These are phyloP conservation scores for Callocephalon fimbriatum DNA, from an alignment of 2,113 vertebrate species.

Conservation along the genomic window DNA sequence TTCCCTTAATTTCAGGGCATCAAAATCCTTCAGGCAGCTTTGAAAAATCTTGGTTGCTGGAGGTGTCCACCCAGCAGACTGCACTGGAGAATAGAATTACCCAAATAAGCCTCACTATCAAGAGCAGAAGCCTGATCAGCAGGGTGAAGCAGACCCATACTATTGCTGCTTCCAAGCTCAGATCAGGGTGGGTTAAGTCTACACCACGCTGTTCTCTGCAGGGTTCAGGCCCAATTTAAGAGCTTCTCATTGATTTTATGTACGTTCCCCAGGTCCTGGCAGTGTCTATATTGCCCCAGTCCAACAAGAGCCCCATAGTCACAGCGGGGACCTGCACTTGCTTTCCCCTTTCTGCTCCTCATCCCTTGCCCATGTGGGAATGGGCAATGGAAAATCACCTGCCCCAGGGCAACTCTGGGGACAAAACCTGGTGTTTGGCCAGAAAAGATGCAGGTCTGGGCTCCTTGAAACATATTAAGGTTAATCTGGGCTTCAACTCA, in stretches of 20 bases:
- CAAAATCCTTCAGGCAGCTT: conserved; percentile 27
- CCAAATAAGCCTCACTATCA: background rate
- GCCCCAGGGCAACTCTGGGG: background rate
- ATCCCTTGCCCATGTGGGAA: background rate
- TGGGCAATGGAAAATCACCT: background rate
- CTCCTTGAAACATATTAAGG: background rate
- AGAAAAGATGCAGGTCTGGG: background rate
- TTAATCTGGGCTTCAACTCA: background rate
- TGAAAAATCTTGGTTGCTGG: background rate
- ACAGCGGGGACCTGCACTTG: rapidly evolving
- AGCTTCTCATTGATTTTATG: conserved; percentile 54
- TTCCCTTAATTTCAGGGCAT: background rate
- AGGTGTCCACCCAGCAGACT: background rate
- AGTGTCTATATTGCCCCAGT: background rate
- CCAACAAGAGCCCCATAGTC: background rate
- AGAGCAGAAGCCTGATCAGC: background rate
- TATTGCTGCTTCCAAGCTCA: background rate
- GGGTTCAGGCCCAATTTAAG: conserved; percentile 44
- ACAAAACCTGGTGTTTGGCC: background rate
- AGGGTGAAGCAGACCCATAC: background rate
- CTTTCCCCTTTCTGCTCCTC: background rate
- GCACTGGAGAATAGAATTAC: background rate
- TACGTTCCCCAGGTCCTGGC: background rate
- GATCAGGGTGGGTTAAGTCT: background rate
- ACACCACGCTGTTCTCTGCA: rapidly evolving